phyloP scores from a whole-genome alignment of 2,797 vertebrate species.

The Lateolabrax maculatus region DNA sequence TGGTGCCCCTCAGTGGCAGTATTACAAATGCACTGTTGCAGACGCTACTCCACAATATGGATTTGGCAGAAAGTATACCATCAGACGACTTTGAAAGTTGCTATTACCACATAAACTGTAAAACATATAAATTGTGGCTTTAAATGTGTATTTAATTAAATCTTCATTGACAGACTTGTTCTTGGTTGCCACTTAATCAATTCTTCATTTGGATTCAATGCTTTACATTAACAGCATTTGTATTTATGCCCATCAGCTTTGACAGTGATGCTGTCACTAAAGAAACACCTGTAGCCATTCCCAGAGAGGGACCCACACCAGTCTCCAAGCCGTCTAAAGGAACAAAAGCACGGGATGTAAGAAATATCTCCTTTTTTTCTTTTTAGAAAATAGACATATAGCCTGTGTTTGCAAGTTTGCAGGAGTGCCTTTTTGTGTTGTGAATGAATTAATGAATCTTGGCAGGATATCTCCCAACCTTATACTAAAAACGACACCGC shows the following conservation, averaged over 20 bases:
- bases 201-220: background rate
- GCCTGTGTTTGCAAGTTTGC: conserved; percentile 47
- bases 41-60: background rate
- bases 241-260: conserved; percentile 78
- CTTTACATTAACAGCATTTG: background rate
- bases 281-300: conserved; percentile 73
- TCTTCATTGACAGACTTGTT: background rate
- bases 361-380: background rate
- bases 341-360: conserved; percentile 80
- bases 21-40: background rate
- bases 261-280: conserved; percentile 81
- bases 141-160: background rate
- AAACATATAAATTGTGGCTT: background rate
- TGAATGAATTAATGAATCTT: conserved; percentile 35
- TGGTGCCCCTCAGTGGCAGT: background rate
- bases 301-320: conserved; percentile 61
- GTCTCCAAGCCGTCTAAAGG: conserved; percentile 73
- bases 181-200: background rate
- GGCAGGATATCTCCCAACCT: background rate
- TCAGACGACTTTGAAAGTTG: background rate
- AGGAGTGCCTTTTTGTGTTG: conserved; percentile 35
- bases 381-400: background rate
- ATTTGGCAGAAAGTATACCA: background rate
- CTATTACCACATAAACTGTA: background rate
- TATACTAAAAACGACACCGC: background rate